Conservation (phyloP, 2,113 vertebrate genomes). For the Dicentrarchus labrax region DNA sequence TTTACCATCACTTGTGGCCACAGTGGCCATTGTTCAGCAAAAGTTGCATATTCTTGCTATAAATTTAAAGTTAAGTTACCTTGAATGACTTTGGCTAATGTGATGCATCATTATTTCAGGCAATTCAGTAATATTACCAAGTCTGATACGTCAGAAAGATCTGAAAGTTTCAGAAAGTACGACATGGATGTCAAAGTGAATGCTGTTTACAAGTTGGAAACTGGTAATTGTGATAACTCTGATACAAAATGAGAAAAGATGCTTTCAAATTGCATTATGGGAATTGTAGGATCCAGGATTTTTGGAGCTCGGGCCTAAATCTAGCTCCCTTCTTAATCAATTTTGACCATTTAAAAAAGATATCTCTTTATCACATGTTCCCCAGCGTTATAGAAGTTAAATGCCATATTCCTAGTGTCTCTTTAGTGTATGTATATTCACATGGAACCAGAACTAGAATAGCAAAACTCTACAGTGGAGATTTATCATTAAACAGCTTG, state of each 20-base stretch:
- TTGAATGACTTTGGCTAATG: not conserved
- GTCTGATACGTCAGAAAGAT: not conserved
- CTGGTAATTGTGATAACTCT: not conserved
- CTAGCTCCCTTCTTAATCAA: not conserved
- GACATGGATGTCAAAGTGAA: not conserved
- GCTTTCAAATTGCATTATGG: not conserved
- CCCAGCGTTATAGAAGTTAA: not conserved
- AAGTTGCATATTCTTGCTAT: not conserved
- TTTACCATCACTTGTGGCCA: slow-evolving; percentile 2
- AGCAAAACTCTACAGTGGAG: not conserved
- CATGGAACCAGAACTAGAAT: not conserved
- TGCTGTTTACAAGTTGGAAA: not conserved
- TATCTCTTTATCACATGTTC: not conserved
- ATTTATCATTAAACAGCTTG: not conserved
- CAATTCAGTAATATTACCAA: not conserved
- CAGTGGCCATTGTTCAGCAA: not conserved
- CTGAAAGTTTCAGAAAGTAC: not conserved
- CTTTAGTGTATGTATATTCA: too few species aligned
- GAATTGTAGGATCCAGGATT: not conserved
- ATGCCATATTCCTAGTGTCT: not conserved
- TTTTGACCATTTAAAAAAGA: not conserved
- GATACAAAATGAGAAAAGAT: not conserved
- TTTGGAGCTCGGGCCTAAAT: not conserved
- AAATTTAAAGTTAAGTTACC: not conserved
- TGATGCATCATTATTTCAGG: not conserved